These are phyloP conservation scores for Nemopilema nomurai DNA, from an alignment of 30 jellyfish, hydroid and myxozoan species.

Conservation along the genomic window DNA sequence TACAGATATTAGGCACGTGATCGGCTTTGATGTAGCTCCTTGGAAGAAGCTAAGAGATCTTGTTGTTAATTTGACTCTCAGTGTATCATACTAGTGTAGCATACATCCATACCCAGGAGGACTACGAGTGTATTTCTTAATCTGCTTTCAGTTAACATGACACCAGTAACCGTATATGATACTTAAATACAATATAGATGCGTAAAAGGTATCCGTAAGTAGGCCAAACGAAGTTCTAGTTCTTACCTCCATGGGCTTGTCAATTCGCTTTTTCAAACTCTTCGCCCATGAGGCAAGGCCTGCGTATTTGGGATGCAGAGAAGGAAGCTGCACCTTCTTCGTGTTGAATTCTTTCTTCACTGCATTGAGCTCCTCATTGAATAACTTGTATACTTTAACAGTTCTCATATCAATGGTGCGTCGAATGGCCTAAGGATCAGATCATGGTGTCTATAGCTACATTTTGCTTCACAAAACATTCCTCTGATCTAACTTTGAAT, in stretches of 20 bases:
- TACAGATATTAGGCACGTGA: too few relatives aligned
- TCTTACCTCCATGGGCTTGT: constrained; percentile 70
- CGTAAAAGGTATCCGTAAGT: background rate
- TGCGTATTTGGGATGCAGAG: constrained; percentile 92
- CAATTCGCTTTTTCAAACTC: constrained; percentile 83
- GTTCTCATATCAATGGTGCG: constrained; percentile 90
- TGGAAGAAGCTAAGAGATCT: too few relatives aligned
- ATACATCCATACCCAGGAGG: too few relatives aligned
- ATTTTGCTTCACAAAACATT: background rate
- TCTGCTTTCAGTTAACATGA: too few relatives aligned
- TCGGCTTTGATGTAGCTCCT: too few relatives aligned
- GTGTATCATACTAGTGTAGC: too few relatives aligned
- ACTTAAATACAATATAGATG: too few relatives aligned
- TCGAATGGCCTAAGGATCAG: constrained; percentile 60
- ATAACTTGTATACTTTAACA: constrained; percentile 81
- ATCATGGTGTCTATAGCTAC: background rate
- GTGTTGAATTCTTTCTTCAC: constrained; percentile 95
- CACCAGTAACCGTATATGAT: too few relatives aligned
- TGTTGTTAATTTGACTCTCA: too few relatives aligned
- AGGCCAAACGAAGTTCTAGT: background rate
- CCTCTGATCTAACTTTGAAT: background rate
- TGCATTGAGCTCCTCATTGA: constrained; percentile 83
- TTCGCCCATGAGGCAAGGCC: constrained; percentile 99
- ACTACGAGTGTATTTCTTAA: too few relatives aligned
- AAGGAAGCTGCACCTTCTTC: constrained; percentile 80